These are phyloP conservation scores for Cotesia congregata DNA, from an alignment of 2,888 invertebrate genomes.

Conservation along the genomic window DNA sequence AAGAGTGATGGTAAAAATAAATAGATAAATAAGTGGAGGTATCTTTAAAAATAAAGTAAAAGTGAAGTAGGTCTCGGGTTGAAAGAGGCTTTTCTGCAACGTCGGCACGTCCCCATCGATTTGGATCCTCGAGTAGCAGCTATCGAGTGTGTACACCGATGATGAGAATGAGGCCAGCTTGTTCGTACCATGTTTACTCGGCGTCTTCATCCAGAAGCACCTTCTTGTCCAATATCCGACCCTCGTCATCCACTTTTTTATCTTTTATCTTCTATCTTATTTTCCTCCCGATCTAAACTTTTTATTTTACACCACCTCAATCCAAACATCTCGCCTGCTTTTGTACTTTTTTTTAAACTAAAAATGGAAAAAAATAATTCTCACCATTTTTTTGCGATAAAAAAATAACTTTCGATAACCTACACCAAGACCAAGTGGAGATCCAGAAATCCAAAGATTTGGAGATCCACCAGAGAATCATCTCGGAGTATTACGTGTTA, in stretches of 20 bases:
- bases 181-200: constrained; percentile 50
- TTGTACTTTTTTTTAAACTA: background rate
- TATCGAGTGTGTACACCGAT: constrained; percentile 21
- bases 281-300: constrained; percentile 1
- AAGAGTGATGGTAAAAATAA: constrained; percentile 7
- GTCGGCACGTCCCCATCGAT: constrained; percentile 47
- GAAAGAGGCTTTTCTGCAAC: constrained; percentile 48
- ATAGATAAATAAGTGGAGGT: background rate
- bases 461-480: background rate
- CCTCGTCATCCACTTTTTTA: constrained; percentile 41
- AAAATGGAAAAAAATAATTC: background rate
- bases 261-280: constrained; percentile 29
- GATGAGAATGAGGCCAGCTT: constrained; percentile 40
- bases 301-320: constrained; percentile 26
- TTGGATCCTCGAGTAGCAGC: constrained; percentile 40
- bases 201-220: constrained; percentile 48
- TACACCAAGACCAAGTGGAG: background rate
- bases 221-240: constrained; percentile 45
- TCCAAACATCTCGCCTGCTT: constrained; percentile 19
- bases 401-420: background rate
- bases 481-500: constrained; percentile 30
- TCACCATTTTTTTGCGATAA: background rate
- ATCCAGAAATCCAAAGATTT: background rate
- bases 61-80: constrained; percentile 14
- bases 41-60: constrained; percentile 23